These are phyloP conservation scores for Charina bottae DNA, from an alignment of 2,113 vertebrate genomes.

Conservation along the genomic window DNA sequence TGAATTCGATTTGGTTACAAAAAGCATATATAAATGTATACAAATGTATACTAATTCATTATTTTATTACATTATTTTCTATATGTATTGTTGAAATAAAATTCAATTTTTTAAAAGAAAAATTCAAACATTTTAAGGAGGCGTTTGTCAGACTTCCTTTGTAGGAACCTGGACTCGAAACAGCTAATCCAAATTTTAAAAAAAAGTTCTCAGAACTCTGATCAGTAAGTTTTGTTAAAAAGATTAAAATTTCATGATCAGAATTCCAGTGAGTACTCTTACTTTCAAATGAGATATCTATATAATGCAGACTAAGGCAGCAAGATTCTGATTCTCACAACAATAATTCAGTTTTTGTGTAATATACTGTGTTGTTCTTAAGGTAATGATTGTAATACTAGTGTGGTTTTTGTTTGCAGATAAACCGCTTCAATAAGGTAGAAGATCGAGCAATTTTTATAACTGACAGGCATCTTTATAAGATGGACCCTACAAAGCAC, in stretches of 20 bases:
- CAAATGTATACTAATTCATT: background rate
- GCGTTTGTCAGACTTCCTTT: background rate
- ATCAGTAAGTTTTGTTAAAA: background rate
- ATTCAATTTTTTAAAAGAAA: background rate
- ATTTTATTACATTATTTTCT: background rate
- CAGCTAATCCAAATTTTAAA: background rate
- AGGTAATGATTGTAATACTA: background rate
- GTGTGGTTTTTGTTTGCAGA: slow-evolving; percentile 71
- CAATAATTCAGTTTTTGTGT: background rate
- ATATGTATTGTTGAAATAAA: background rate
- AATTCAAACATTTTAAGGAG: background rate
- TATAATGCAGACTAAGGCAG: background rate
- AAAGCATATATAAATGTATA: background rate
- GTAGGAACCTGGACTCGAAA: background rate
- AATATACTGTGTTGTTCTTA: background rate
- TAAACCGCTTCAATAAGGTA: slow-evolving; percentile 94
- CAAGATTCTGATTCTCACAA: background rate
- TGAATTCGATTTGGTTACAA: background rate
- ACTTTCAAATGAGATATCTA: background rate
- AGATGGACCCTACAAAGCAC: slow-evolving; percentile 95
- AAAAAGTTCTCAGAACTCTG: background rate
- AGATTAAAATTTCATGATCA: background rate
- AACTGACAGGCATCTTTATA: slow-evolving; percentile 96
- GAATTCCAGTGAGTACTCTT: background rate
- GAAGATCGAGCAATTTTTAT: slow-evolving; percentile 93